Conservation (phyloP, 2,113 vertebrate genomes). For the Choloepus hoffmanni region DNA sequence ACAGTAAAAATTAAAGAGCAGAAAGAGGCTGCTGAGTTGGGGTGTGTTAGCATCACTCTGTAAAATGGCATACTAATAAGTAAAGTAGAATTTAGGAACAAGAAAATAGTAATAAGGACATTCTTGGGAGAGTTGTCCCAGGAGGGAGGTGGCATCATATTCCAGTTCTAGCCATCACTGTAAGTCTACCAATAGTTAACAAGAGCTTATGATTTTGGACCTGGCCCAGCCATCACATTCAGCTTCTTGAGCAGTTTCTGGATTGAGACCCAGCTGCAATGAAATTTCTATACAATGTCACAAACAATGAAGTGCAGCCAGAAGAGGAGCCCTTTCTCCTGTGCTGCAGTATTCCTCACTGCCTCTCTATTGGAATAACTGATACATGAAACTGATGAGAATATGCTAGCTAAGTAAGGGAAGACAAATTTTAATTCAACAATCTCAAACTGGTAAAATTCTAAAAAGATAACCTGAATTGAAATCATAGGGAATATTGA, state of each 20-base stretch:
- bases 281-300: background rate
- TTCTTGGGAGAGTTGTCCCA: background rate
- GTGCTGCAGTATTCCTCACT: background rate
- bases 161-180: background rate
- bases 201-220: background rate
- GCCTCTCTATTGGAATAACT: background rate
- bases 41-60: background rate
- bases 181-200: background rate
- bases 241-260: background rate
- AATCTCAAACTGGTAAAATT: conserved; percentile 9
- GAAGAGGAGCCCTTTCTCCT: background rate
- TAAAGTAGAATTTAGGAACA: background rate
- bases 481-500: background rate
- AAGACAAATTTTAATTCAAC: background rate
- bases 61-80: background rate
- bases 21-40: background rate
- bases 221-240: background rate
- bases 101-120: background rate
- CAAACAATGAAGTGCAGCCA: background rate
- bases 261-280: background rate
- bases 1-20: conserved; percentile 21
- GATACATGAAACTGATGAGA: background rate
- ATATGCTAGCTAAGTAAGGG: background rate
- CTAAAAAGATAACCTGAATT: background rate
- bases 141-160: background rate